Base-by-base conservation (phyloP, 2,113 vertebrate species). In the Cephalopterus ornatus region DNA sequence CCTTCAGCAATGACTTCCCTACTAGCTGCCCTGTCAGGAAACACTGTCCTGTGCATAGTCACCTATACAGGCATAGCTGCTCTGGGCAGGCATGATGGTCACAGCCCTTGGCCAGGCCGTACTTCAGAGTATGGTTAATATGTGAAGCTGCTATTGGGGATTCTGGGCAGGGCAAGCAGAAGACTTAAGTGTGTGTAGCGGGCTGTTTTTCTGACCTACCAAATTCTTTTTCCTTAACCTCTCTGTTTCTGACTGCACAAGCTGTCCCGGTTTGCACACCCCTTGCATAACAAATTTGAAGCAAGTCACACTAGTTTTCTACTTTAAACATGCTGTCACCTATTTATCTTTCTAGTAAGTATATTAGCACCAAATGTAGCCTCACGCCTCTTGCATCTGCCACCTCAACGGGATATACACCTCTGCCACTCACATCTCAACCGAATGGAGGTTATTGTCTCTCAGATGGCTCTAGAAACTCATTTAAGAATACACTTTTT, bases 31-130 rank as follows among this genome's bases (percentile, higher is more conserved):
- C 41, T 5, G 12, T 41, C 70, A 67, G 67, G 20, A 82, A 82
- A 78, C 0, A 3, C 35, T 68, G 37, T 20, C 28, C 32, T 35
- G 44, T 44, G 24, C 0, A 0, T 5, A 66, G 14, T 56, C 28
- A 19, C 26, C 49, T 70, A 16, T 5, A 22, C 37, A 88, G 37
- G 41, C 68, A 53, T 15, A 39, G 73, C 30, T 86, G 79, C 21
- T 46, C 42, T 67, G 61, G 9, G 37, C 15, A 65, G 66, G 13
- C 17, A 26, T 3, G 33, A 10, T 0, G 1, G 42, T 18, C 13
- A 3, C 20, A 73, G 61, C 47, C 65, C 15, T 81, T 14, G 24
- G 49, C 53, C 27, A 68, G 42, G 7, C 12, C 16, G 6, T 35
- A 15, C 6, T 28, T 47, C 33, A 50, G 15, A 8, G 4, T 18